phyloP scores from a whole-genome alignment of 2,888 invertebrate species.

The Andricus curvator region DNA sequence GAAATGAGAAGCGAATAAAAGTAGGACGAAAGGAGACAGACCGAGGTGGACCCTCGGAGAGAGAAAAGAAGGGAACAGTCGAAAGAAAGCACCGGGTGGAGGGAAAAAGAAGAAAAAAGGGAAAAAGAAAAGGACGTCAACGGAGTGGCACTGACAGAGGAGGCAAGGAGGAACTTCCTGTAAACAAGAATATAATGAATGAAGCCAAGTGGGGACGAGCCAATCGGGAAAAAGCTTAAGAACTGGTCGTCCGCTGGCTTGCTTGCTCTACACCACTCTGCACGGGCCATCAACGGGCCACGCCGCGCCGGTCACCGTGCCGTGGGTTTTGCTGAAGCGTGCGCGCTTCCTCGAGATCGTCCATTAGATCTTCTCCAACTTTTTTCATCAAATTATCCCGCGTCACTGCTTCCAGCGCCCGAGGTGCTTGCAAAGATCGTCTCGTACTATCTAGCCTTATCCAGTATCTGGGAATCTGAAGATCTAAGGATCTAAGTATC shows the following conservation, averaged over 20 bases:
- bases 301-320: slow-evolving; percentile 40
- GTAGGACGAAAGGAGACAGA: slow-evolving; percentile 52
- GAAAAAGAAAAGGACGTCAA: slow-evolving; percentile 47
- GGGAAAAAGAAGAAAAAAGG: slow-evolving; percentile 47
- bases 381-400: slow-evolving; percentile 56
- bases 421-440: slow-evolving; percentile 45
- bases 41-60: slow-evolving; percentile 47
- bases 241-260: slow-evolving; percentile 55
- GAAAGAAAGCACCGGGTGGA: slow-evolving; percentile 48
- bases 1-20: slow-evolving; percentile 48
- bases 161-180: slow-evolving; percentile 60
- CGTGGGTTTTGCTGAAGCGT: slow-evolving; percentile 53
- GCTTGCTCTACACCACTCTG: not conserved
- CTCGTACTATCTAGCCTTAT: slow-evolving; percentile 43
- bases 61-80: slow-evolving; percentile 44
- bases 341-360: slow-evolving; percentile 45
- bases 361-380: slow-evolving; percentile 46
- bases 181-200: slow-evolving; percentile 70
- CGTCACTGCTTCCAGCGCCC: slow-evolving; percentile 48
- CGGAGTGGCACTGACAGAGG: slow-evolving; percentile 48
- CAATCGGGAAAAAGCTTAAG: slow-evolving; percentile 60
- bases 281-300: slow-evolving; percentile 32
- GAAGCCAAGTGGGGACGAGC: slow-evolving; percentile 56
- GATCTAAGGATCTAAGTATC: not conserved
- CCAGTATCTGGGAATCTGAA: slow-evolving; percentile 11